Base-by-base conservation (phyloP, 1,140 invertebrate species). In the Ceratitis capitata region DNA sequence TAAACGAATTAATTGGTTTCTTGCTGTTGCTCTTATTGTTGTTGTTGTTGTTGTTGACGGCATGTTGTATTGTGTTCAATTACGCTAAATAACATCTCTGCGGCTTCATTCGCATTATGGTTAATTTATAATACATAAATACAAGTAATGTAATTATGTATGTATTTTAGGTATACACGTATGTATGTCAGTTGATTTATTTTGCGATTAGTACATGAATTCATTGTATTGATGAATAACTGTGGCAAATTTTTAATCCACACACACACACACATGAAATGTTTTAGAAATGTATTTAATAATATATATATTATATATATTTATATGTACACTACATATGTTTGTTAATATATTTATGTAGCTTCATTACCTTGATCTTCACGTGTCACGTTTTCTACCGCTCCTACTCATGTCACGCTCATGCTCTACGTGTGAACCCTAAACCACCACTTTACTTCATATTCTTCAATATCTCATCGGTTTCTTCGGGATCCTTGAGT, bases 401-500 rank as follows among this genome's bases (percentile, higher is more conserved):
- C 64, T 51, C 26, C 32, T 51, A n/a, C 39, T 61, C n/a, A 47
- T n/a, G n/a, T 29, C n/a, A 12, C 42, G 10, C 16, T 69, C 29
- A 5, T 9, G 35, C 42, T 16, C n/a, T 74, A 39, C 10, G 23
- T 61, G 5, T 29, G 10, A 26, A 6, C n/a, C n/a, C 5, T 23
- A 2, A 23, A 16, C n/a, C 39, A n/a, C 26, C 47, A 84, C 85
- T 88, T 91, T 91, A 91, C 87, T 91, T 91, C 90, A 91, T 91
- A 86, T 91, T 91, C 88, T 91, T 91, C 6, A 91, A 87, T 85
- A 91, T 91, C 86, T 91, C 90, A 89, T 98, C 97, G 89, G 95
- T 96, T 92, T 99, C 98, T 88, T 99, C 98, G 42, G 97, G 97
- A 92, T 98, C 98, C 92, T 98, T 98, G 87, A 99, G 95, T 86